These are phyloP conservation scores for Entomobrya proxima DNA, from an alignment of 2,888 invertebrate genomes.

Conservation along the genomic window DNA sequence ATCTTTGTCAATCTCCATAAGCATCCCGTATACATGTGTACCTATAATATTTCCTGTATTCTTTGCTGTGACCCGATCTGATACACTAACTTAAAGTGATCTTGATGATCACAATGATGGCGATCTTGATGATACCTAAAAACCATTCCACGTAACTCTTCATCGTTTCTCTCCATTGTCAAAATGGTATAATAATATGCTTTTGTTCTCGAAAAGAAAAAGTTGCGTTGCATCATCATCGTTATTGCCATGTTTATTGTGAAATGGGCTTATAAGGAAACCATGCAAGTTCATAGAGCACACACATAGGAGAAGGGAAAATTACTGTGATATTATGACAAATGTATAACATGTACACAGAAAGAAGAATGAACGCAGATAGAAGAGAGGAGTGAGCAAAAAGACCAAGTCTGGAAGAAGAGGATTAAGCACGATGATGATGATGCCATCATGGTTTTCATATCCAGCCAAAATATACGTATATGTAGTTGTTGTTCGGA, in stretches of 20 bases:
- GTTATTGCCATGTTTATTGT: conserved; percentile 7
- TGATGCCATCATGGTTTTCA: neutral
- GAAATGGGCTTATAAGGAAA: conserved; percentile 40
- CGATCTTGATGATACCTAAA: conserved; percentile 12
- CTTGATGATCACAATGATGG: too few species aligned
- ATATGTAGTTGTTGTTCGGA: neutral
- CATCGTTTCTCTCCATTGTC: conserved; percentile 20
- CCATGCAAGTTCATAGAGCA: conserved; percentile 48
- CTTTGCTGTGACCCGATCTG: neutral
- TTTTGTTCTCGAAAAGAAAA: conserved; percentile 27
- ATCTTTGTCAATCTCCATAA: neutral
- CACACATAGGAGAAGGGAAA: neutral
- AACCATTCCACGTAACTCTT: conserved; percentile 17
- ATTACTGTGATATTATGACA: conserved; percentile 9
- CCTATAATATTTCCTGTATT: neutral
- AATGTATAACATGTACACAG: conserved; percentile 25
- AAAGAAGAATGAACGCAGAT: neutral
- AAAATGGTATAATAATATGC: conserved; percentile 2
- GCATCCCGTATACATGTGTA: neutral
- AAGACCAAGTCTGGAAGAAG: conserved; percentile 13
- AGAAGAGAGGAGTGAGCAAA: conserved; percentile 21
- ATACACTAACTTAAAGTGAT: conserved; percentile 3
- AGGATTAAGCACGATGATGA: conserved; percentile 37
- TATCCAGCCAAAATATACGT: neutral
- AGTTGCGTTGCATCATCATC: conserved; percentile 26